Conservation (phyloP, 2,888 invertebrate species). For the Drepana falcataria region DNA sequence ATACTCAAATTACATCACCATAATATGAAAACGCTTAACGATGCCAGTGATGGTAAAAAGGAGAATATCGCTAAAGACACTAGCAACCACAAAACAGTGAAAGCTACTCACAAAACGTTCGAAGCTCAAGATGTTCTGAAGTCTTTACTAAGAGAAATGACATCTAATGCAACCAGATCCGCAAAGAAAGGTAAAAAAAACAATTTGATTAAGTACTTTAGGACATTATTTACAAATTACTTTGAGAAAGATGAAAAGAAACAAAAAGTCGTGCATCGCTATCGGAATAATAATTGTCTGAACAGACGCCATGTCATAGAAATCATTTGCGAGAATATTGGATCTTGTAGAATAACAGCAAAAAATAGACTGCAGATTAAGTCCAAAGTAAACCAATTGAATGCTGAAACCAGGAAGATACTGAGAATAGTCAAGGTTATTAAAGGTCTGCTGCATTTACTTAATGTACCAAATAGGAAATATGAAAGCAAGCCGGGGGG, state of each 20-base stretch:
- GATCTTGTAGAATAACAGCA: slow-evolving; percentile 33
- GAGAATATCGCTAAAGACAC: slow-evolving; percentile 5
- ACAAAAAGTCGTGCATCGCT: slow-evolving; percentile 9
- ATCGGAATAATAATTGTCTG: slow-evolving; percentile 13
- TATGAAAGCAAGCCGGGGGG: slow-evolving; percentile 10
- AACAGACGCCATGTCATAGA: slow-evolving; percentile 36
- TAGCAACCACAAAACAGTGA: background rate
- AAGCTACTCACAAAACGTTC: slow-evolving; percentile 6
- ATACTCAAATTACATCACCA: background rate
- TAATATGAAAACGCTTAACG: slow-evolving; percentile 21
- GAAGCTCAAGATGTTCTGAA: slow-evolving; percentile 20
- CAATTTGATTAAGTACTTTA: slow-evolving; percentile 40
- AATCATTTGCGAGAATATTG: slow-evolving; percentile 43
- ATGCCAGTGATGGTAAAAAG: slow-evolving; percentile 9
- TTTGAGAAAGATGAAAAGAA: slow-evolving; percentile 25
- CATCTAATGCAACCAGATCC: slow-evolving; percentile 12
- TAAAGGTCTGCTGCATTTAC: slow-evolving; percentile 42
- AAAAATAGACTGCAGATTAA: slow-evolving; percentile 31
- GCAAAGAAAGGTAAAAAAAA: slow-evolving; percentile 23
- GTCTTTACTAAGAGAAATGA: slow-evolving; percentile 18
- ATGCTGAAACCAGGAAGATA: slow-evolving; percentile 41
- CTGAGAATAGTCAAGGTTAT: slow-evolving; percentile 47
- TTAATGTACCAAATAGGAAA: slow-evolving; percentile 22
- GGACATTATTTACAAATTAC: slow-evolving; percentile 42
- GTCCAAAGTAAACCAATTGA: slow-evolving; percentile 41